These are phyloP conservation scores for Danio kyathit DNA, from an alignment of 2,797 vertebrate genomes.

Conservation along the genomic window DNA sequence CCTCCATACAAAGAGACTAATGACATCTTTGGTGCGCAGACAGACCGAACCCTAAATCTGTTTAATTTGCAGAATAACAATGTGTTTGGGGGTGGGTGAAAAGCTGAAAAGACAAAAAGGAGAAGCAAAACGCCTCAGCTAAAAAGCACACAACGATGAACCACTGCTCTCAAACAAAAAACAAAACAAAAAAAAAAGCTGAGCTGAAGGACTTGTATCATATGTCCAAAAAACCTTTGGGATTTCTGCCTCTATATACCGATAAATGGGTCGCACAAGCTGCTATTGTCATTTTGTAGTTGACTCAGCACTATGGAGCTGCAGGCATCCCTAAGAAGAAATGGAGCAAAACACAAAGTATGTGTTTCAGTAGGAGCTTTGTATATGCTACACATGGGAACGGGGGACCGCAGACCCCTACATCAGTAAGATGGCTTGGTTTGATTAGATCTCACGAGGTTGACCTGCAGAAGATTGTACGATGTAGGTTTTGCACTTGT, in stretches of 20 bases:
- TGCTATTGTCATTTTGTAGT: slow-evolving; percentile 45
- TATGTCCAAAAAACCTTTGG: slow-evolving; percentile 36
- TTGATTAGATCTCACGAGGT: slow-evolving; percentile 38
- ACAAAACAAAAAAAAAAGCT: slow-evolving; percentile 28
- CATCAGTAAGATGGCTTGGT: slow-evolving; percentile 59
- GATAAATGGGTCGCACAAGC: slow-evolving; percentile 28
- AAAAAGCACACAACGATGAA: slow-evolving; percentile 52
- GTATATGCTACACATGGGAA: slow-evolving; percentile 54
- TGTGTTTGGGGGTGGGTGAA: not conserved
- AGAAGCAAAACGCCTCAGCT: not conserved
- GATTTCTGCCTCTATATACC: slow-evolving; percentile 37
- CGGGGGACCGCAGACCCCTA: slow-evolving; percentile 6
- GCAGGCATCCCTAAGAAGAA: slow-evolving; percentile 40
- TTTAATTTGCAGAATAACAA: slow-evolving; percentile 46
- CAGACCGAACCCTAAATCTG: slow-evolving; percentile 42
- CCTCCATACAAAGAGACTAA: slow-evolving; percentile 40
- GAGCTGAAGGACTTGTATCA: slow-evolving; percentile 38
- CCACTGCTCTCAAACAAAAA: slow-evolving; percentile 25
- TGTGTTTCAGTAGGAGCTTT: slow-evolving; percentile 33
- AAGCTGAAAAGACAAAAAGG: slow-evolving; percentile 28
- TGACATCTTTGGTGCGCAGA: slow-evolving; percentile 60
- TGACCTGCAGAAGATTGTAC: slow-evolving; percentile 51
- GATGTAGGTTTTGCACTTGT: slow-evolving; percentile 61
- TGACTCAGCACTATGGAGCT: slow-evolving; percentile 43
- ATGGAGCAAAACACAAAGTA: slow-evolving; percentile 42